phyloP scores from a whole-genome alignment of 2,888 invertebrate species.

The Rosalia funebris region DNA sequence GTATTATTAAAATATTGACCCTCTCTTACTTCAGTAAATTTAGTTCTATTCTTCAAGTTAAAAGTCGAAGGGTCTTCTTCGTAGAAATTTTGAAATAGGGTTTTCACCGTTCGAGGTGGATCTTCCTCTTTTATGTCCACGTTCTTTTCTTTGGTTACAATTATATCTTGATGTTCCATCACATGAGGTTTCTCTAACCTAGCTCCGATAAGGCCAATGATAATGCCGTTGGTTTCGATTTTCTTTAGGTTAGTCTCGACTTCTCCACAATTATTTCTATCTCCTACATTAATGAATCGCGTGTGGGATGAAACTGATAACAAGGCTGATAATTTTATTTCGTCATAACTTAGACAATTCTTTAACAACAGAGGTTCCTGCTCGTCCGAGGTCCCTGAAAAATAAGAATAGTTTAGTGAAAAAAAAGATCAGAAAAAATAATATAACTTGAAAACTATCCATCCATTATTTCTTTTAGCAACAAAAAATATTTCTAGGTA shows the following conservation, averaged over 20 bases:
- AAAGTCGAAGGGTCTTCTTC: constrained; percentile 33
- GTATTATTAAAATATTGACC: constrained; percentile 11
- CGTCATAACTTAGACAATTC: constrained; percentile 69
- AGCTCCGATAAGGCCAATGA: constrained; percentile 67
- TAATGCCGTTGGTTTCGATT: constrained; percentile 63
- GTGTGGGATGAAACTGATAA: constrained; percentile 68
- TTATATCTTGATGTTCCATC: constrained; percentile 73
- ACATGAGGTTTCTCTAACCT: constrained; percentile 66
- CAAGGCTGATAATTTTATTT: constrained; percentile 69
- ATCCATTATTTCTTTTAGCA: too few relatives aligned
- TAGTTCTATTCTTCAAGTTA: too few relatives aligned
- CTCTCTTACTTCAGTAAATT: constrained; percentile 6
- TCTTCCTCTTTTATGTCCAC: constrained; percentile 63
- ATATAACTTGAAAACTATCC: too few relatives aligned
- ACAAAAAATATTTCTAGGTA: too few relatives aligned
- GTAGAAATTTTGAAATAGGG: constrained; percentile 52
- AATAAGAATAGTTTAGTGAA: neutral
- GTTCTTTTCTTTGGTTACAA: constrained; percentile 64
- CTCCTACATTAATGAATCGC: constrained; percentile 69
- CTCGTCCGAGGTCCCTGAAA: constrained; percentile 63
- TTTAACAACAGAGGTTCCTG: constrained; percentile 63
- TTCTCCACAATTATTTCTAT: constrained; percentile 66
- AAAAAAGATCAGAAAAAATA: neutral
- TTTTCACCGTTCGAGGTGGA: constrained; percentile 40
- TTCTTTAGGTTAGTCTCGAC: constrained; percentile 59